phyloP scores from a whole-genome alignment of 2,113 vertebrate species.

The Psophia crepitans region DNA sequence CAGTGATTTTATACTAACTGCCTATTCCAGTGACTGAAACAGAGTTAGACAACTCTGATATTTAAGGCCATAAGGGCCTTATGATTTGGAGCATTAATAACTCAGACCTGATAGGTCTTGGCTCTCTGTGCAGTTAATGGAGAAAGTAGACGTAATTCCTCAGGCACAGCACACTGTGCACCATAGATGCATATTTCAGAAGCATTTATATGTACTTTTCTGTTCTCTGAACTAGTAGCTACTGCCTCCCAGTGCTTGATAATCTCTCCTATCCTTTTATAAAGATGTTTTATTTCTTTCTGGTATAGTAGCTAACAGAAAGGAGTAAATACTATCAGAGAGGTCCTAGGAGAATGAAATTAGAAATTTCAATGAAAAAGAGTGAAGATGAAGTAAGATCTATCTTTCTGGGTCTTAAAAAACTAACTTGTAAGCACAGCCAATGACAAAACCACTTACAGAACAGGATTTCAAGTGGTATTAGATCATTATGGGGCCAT shows the following conservation, averaged over 20 bases:
- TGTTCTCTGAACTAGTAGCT: background rate
- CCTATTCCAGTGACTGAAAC: background rate
- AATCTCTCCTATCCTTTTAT: background rate
- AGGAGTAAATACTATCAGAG: background rate
- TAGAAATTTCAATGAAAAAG: background rate
- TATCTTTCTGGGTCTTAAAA: background rate
- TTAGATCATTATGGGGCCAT: background rate
- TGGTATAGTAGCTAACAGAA: background rate
- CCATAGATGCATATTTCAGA: background rate
- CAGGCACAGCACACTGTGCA: background rate
- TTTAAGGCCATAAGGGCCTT: background rate
- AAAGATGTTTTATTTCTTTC: background rate
- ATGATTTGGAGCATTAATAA: background rate
- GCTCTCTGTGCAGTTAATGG: background rate
- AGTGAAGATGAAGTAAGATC: background rate
- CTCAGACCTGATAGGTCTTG: background rate
- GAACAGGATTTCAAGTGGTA: background rate
- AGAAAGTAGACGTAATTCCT: background rate
- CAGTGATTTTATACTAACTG: background rate
- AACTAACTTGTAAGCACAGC: background rate
- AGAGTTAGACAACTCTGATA: background rate
- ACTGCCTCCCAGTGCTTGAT: background rate
- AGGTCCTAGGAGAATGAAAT: background rate
- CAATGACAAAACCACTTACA: background rate
- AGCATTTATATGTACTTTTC: background rate